Conservation (phyloP, 2,113 vertebrate species). For the Brachypteracias leptosomus region DNA sequence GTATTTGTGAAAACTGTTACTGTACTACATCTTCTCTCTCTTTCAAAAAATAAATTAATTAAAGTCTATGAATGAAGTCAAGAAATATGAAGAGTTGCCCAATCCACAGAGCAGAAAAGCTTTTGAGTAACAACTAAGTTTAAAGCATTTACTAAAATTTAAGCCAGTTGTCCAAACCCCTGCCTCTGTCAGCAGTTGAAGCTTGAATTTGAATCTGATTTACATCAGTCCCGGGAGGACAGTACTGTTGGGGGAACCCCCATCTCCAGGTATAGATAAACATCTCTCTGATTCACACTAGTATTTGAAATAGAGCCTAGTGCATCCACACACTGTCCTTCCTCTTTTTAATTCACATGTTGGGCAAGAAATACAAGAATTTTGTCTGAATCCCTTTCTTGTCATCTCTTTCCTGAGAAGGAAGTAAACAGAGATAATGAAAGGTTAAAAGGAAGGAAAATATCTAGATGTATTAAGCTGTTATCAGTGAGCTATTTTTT, state of each 20-base stretch:
- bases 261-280: neutral
- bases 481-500: neutral
- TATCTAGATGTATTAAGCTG: neutral
- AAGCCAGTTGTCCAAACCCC: neutral
- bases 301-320: neutral
- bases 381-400: neutral
- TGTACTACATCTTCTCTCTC: neutral
- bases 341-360: neutral
- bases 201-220: neutral
- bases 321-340: neutral
- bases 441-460: neutral
- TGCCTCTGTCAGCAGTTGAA: neutral
- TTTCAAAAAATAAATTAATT: neutral
- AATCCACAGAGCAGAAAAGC: neutral
- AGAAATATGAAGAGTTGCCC: neutral
- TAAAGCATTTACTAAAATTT: neutral
- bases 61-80: neutral
- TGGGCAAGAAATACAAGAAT: neutral
- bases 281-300: neutral
- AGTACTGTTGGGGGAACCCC: neutral
- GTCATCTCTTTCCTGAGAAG: neutral
- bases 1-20: neutral
- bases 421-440: neutral
- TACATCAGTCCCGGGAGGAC: neutral
- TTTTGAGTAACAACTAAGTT: neutral